Percentiles rank a stretch among this genome's conserved stretches.
Conservation (phyloP, 2,113 vertebrate genomes). For the Pristiophorus japonicus region DNA sequence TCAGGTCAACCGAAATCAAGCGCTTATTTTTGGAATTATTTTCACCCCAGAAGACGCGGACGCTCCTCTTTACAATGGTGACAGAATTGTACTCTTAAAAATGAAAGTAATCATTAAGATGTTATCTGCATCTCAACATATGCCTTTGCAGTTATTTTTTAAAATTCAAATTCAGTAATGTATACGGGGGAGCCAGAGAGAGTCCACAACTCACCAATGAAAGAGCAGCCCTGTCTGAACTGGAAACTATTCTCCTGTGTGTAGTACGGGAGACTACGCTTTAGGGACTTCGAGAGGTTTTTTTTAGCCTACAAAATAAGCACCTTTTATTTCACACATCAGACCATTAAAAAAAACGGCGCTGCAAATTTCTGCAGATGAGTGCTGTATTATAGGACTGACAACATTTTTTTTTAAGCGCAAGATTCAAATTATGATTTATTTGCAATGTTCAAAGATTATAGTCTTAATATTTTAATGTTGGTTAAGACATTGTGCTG, state of each 20-base stretch:
- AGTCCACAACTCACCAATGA: slow-evolving; percentile 10
- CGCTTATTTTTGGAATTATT: neutral
- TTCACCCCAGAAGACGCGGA: neutral
- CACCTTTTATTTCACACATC: neutral
- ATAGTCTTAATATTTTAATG: neutral
- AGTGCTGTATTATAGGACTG: neutral
- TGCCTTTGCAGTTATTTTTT: neutral
- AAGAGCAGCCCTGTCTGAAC: slow-evolving; percentile 15
- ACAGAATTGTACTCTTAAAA: neutral
- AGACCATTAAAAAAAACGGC: neutral
- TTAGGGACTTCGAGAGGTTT: neutral
- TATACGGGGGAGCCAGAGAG: neutral
- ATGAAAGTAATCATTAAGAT: neutral
- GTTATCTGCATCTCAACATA: neutral
- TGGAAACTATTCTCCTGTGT: slow-evolving; percentile 9
- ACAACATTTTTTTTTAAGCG: neutral
- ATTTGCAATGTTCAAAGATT: neutral
- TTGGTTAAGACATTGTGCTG: neutral
- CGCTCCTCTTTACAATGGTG: neutral
- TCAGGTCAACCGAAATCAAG: neutral
- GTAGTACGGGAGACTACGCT: neutral
- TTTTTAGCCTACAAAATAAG: slow-evolving; percentile 23
- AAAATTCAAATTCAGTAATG: neutral
- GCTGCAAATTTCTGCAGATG: neutral
- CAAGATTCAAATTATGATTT: neutral